These are phyloP conservation scores for Balanococcus diminutus DNA, from an alignment of 2,888 invertebrate species.

Conservation along the genomic window DNA sequence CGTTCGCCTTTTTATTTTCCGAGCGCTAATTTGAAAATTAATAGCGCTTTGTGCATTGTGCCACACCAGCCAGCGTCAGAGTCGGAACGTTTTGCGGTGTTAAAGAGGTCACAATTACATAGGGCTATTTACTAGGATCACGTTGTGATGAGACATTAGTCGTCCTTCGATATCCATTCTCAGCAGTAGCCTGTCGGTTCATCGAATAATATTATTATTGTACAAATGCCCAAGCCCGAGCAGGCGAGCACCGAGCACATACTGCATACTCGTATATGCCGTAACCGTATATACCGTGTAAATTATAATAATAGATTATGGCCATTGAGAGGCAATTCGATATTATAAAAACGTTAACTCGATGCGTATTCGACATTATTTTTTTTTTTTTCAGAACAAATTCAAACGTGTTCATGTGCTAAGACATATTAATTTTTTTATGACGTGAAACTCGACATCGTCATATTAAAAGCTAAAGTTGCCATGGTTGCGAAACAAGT, in stretches of 20 bases:
- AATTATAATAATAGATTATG: conserved; percentile 50
- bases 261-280: too few species aligned
- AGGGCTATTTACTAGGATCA: conserved; percentile 38
- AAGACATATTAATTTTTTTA: conserved; percentile 25
- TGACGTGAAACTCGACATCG: neutral
- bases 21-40: conserved; percentile 21
- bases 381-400: neutral
- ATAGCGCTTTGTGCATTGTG: conserved; percentile 2
- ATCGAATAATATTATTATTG: conserved; percentile 6
- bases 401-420: neutral
- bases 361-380: neutral
- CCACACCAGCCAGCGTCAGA: too few species aligned
- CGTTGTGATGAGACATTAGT: conserved; percentile 47
- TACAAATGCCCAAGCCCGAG: neutral
- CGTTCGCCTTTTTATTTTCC: conserved; percentile 11
- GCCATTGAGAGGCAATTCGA: neutral
- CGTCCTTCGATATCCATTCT: conserved; percentile 47
- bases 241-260: neutral
- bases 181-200: conserved; percentile 42
- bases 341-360: conserved; percentile 6
- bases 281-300: neutral
- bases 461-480: neutral
- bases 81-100: neutral
- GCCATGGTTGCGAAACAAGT: neutral
- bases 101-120: conserved; percentile 36